Base-by-base conservation (phyloP, 2,113 vertebrate species). In the Myrmecophaga tridactyla region DNA sequence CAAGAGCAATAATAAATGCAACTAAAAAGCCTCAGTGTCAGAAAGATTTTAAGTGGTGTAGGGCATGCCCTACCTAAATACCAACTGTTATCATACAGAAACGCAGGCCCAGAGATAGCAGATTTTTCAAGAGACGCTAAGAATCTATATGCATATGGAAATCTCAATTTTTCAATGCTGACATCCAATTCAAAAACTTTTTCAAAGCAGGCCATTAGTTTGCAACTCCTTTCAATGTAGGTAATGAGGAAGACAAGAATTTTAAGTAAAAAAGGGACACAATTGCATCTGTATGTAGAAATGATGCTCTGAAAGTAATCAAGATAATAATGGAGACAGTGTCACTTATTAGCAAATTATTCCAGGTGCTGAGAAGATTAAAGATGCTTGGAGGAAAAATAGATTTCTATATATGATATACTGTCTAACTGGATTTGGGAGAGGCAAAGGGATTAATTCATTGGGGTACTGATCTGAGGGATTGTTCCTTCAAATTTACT, bases 361-460 rank as follows among this genome's bases (percentile, higher is more conserved):
- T 89, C 86, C 51, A 95, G 34, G 72, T 53, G 43, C 69, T 92
- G 17, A 25, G 46, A 96, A 73, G 34, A 95, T 72, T 85, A 58
- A 86, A 86, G 73, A 86, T 90, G 58, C 34, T 65, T 13, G 9
- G 31, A 12, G 43, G 39, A 11, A 63, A n/a, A 82, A 77, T 56
- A 76, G 73, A 41, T 67, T 67, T 73, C 72, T 53, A 77, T 46
- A 70, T 82, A 76, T n/a, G 23, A 60, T 10, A 56, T 3, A 11
- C 23, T 70, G 51, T 46, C 76, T 89, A 67, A 82, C 1, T 58
- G 46, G 39, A 85, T 48, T 75, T 88, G 63, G 56, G 18, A 83
- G 46, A 81, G 36, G 21, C n/a, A 84, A 82, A 27, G 43, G 20
- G 18, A 75, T 48, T 65, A 62, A 90, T 46, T 39, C 62, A 72